Percentiles rank a stretch among this genome's conserved stretches.
These are phyloP conservation scores for Flabesymbios commensalis DNA, from an alignment of 2,888 invertebrate species.

Conservation along the genomic window DNA sequence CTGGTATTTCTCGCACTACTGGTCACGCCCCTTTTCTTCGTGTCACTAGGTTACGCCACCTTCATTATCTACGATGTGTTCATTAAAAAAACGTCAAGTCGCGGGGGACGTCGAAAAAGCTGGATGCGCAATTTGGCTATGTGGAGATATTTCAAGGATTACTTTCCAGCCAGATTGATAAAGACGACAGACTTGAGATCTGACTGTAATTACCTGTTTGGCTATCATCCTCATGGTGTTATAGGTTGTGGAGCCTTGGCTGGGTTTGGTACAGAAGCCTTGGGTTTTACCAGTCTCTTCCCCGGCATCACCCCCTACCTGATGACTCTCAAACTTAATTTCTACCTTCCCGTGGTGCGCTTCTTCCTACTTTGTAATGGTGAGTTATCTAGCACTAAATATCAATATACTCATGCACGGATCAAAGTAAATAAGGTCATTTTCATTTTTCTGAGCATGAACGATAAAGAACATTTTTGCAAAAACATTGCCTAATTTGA, in stretches of 20 bases:
- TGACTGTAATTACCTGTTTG: conserved; percentile 77
- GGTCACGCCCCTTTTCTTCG: conserved; percentile 9
- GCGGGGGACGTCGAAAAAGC: conserved; percentile 64
- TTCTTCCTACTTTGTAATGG: conserved; percentile 70
- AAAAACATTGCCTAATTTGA: too few species aligned
- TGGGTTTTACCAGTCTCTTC: conserved; percentile 61
- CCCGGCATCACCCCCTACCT: conserved; percentile 63
- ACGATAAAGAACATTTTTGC: too few species aligned
- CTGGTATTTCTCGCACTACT: conserved; percentile 47
- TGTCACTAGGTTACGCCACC: conserved; percentile 48
- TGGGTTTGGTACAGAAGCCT: conserved; percentile 75
- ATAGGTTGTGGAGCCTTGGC: conserved; percentile 79
- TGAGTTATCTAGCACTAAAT: conserved; percentile 41
- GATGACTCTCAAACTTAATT: conserved; percentile 75
- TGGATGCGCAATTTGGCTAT: conserved; percentile 72
- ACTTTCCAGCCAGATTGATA: conserved; percentile 83
- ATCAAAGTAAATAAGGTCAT: not conserved
- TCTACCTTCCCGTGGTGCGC: conserved; percentile 73
- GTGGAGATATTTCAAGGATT: conserved; percentile 74
- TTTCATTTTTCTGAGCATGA: too few species aligned
- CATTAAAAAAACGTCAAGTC: conserved; percentile 51
- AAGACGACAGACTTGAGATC: conserved; percentile 83
- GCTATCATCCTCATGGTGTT: conserved; percentile 89
- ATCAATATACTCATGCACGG: not conserved
- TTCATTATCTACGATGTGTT: conserved; percentile 47